Base-by-base conservation (phyloP, 2,888 invertebrate species). In the Parnassius orleans region DNA sequence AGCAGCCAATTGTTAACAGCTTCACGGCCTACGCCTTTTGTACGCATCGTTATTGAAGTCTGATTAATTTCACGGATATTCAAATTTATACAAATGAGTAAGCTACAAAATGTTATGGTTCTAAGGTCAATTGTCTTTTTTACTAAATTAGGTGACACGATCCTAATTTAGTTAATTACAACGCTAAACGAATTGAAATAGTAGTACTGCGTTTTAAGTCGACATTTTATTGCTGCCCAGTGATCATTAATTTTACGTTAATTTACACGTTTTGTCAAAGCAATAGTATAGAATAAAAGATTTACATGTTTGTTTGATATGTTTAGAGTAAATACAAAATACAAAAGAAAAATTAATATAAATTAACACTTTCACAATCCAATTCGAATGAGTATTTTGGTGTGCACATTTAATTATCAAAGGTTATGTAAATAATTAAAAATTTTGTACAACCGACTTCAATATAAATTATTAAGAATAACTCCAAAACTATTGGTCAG, bases 91-190 rank as follows among this genome's bases (percentile, higher is more conserved):
- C 33, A 7, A 46, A 57, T 10, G 11, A 15, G 19, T 47, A 33
- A 0, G 10, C 14, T 41, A 41, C 24, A 14, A 58, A 53, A n/a
- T n/a, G n/a, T n/a, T n/a, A n/a, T 50, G 24, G 56, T 53, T 60
- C 43, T 51, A 51, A 33, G 55, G 52, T 42, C 63, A 63, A 52
- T 51, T 51, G 33, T 41, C 19, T 60, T 60, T 14, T 52, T 53
- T 50, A 43, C 53, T 11, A 33, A 24, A 62, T 62, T 48, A 53
- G 48, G 42, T 60, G 53, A 14, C 44, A 54, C 50, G 3, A 19
- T 58, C 12, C 43, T 63, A 63, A 63, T 63, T 54, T 33, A 44
- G 19, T 50, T 58, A 50, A 63, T 58, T 63, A 51, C 50, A 54
- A 41, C 48, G 50, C 42, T 43, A 41, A 50, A 52, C 43, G 24